A percentile compares a stretch with the other conserved stretches of the same genome.
Evolutionary conservation across 2,888 invertebrate genomes (phyloP).

Genomic region (Sesia apiformis): DNA sequence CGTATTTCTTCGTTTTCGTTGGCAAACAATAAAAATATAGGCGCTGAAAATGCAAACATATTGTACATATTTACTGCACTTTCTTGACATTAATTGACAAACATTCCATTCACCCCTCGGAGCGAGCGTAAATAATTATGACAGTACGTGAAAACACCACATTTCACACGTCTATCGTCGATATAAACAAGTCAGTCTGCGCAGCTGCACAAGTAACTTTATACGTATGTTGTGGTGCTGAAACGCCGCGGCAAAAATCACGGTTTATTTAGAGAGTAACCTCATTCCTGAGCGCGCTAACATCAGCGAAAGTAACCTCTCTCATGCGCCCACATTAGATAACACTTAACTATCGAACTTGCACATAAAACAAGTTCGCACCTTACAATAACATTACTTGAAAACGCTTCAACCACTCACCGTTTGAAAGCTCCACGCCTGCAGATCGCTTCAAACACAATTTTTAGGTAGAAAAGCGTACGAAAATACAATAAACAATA

Average conservation of each 20-base stretch:
- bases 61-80: not conserved
- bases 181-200: not conserved
- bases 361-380: constrained; percentile 13
- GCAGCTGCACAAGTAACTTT: not conserved
- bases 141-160: not conserved
- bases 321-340: constrained; percentile 32
- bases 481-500: constrained; percentile 27
- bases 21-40: not conserved
- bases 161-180: not conserved
- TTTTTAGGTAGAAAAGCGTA: constrained; percentile 27
- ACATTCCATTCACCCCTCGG: not conserved
- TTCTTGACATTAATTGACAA: not conserved
- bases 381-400: constrained; percentile 22
- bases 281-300: constrained; percentile 46
- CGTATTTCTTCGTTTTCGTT: not conserved
- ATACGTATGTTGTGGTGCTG: constrained; percentile 14
- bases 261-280: constrained; percentile 50
- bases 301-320: constrained; percentile 48
- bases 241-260: constrained; percentile 42
- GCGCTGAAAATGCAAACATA: not conserved
- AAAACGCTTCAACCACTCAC: constrained; percentile 35
- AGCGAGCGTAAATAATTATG: not conserved
- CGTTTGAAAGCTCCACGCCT: constrained; percentile 32
- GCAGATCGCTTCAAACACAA: constrained; percentile 8
- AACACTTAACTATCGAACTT: constrained; percentile 16